A percentile compares a stretch with the other conserved stretches of the same genome.
phyloP scores from a whole-genome alignment of 2,113 vertebrate genomes.

The Columbina picui region DNA sequence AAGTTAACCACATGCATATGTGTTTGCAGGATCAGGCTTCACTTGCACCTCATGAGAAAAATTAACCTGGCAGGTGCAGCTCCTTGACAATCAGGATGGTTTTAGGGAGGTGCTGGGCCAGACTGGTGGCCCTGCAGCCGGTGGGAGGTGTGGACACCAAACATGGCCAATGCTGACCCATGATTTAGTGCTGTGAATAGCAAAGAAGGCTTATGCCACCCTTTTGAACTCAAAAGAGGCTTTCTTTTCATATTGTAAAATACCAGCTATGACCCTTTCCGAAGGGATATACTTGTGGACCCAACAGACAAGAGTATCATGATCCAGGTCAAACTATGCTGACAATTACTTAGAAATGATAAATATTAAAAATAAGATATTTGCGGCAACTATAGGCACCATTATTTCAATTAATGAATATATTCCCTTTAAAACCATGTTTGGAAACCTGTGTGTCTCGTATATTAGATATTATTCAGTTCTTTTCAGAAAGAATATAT shows the following conservation, averaged over 20 bases:
- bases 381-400: not conserved
- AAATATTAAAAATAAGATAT: not conserved
- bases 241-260: not conserved
- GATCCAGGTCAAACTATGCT: not conserved
- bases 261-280: not conserved
- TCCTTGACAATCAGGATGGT: not conserved
- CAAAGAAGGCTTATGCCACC: not conserved
- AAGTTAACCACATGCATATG: not conserved
- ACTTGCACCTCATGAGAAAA: not conserved
- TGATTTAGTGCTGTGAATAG: not conserved
- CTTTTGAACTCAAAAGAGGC: not conserved
- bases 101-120: not conserved
- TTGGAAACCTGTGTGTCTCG: not conserved
- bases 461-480: not conserved
- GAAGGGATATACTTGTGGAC: not conserved
- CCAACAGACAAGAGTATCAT: not conserved
- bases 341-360: not conserved
- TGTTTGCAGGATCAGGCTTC: not conserved
- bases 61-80: not conserved
- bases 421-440: not conserved
- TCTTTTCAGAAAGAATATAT: not conserved
- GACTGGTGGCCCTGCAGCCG: accelerated
- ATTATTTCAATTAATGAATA: not conserved
- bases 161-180: not conserved
- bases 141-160: not conserved